Conservation (phyloP, 2,113 vertebrate species). For the Caretta caretta region DNA sequence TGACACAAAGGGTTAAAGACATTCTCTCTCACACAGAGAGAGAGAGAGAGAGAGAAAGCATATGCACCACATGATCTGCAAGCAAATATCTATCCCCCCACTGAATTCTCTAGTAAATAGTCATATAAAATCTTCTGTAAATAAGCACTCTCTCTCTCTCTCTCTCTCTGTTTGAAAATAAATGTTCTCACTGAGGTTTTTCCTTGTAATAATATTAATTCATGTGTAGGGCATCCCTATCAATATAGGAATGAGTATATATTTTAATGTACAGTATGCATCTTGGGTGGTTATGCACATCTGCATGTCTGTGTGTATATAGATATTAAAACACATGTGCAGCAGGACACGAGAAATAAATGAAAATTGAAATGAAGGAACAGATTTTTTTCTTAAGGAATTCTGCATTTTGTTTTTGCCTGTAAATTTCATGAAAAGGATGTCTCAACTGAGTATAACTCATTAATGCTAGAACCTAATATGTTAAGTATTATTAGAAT, state of each 20-base stretch:
- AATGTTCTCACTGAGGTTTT: background rate
- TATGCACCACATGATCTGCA: rapidly evolving
- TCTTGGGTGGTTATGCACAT: rapidly evolving
- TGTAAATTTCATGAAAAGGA: constrained; percentile 22
- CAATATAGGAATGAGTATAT: background rate
- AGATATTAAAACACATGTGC: background rate
- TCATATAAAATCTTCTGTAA: background rate
- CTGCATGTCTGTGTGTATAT: rapidly evolving
- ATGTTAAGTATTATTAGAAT: constrained; percentile 47
- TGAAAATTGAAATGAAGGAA: background rate
- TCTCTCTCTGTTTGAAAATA: background rate
- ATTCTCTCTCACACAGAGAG: background rate
- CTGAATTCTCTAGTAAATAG: background rate
- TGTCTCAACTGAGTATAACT: constrained; percentile 15
- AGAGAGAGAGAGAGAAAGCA: background rate
- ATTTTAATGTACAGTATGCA: background rate
- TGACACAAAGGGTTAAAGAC: background rate
- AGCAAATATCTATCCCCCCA: background rate
- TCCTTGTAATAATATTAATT: background rate
- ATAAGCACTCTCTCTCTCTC: background rate
- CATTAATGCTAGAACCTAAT: constrained; percentile 39
- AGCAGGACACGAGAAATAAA: rapidly evolving
- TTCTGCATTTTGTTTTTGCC: background rate
- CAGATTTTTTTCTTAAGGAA: background rate
- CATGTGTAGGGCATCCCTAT: background rate